Percentiles rank a stretch among this genome's conserved stretches.
Evolutionary conservation across 2,888 invertebrate species (phyloP).

Genomic region (Morinoia aosen): DNA sequence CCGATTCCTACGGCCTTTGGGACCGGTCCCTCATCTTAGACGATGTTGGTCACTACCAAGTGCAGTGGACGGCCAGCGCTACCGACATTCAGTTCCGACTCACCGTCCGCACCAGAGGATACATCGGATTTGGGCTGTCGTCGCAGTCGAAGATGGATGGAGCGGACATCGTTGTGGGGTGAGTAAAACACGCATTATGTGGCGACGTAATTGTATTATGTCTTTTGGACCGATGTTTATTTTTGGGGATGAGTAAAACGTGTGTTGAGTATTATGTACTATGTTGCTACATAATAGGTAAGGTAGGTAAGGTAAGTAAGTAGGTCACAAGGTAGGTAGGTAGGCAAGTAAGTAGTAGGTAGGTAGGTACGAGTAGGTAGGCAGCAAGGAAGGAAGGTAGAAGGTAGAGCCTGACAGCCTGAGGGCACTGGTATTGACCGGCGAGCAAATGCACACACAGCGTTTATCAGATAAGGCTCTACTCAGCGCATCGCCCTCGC

Average conservation of each 20-base stretch:
- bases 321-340: too few species aligned
- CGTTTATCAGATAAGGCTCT: background rate
- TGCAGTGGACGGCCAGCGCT: constrained; percentile 64
- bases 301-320: too few species aligned
- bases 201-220: background rate
- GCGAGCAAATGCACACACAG: background rate
- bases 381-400: too few species aligned
- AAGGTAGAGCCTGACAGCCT: too few species aligned
- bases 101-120: constrained; percentile 63
- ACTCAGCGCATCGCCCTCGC: background rate
- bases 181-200: constrained; percentile 18
- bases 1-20: constrained; percentile 60
- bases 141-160: constrained; percentile 64
- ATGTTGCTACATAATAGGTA: background rate
- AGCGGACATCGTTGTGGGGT: constrained; percentile 67
- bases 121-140: constrained; percentile 66
- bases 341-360: too few species aligned
- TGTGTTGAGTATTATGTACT: background rate
- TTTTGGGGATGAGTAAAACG: background rate
- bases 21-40: constrained; percentile 61
- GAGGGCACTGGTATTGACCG: background rate
- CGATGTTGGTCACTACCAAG: constrained; percentile 59
- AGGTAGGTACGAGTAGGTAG: too few species aligned
- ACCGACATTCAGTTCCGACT: constrained; percentile 62
- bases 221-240: background rate